Conservation (phyloP, 2,797 vertebrate genomes). For the Eurystomus glaucurus region DNA sequence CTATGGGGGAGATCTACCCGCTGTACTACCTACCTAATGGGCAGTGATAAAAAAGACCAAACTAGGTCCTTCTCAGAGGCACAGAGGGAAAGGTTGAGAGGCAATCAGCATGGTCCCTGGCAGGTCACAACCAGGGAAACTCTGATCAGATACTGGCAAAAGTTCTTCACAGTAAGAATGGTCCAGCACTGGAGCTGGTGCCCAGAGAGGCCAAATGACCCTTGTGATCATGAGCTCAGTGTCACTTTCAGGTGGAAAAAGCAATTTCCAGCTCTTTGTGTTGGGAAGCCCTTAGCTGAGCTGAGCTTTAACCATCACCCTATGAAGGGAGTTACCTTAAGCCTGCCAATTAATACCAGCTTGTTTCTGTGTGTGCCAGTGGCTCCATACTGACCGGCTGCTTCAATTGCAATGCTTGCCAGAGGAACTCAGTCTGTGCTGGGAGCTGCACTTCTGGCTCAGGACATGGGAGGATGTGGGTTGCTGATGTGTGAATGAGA, state of each 20-base stretch:
- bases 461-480: background rate
- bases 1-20: background rate
- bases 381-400: background rate
- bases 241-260: background rate
- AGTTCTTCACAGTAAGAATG: background rate
- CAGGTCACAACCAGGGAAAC: background rate
- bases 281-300: background rate
- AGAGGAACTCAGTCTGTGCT: background rate
- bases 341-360: background rate
- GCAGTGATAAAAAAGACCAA: background rate
- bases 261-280: background rate
- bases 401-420: background rate
- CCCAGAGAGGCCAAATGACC: background rate
- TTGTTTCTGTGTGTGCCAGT: background rate
- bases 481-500: background rate
- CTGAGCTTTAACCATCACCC: background rate
- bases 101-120: background rate
- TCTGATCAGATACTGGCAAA: background rate
- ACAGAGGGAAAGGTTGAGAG: background rate
- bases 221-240: background rate
- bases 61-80: background rate
- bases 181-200: background rate
- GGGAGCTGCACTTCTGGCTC: slow-evolving; percentile 8
- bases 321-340: background rate
- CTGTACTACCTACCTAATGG: background rate